phyloP scores from a whole-genome alignment of 2,888 invertebrate genomes.

The Epirrita christyi region DNA sequence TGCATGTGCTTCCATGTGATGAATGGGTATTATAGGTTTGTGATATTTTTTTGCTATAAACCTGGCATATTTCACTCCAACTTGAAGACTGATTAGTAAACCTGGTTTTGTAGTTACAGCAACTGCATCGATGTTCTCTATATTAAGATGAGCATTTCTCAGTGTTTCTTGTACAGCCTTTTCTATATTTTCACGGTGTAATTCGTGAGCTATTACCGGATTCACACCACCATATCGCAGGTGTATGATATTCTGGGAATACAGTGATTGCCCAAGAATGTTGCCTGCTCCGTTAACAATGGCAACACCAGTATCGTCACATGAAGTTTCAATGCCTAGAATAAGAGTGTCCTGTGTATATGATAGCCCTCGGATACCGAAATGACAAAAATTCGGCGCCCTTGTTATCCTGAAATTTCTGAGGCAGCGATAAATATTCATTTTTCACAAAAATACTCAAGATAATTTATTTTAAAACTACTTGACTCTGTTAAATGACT shows the following conservation, averaged over 20 bases:
- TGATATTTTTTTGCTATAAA: constrained; percentile 86
- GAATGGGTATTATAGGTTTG: constrained; percentile 96
- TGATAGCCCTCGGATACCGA: constrained; percentile 1
- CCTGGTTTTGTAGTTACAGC: constrained; percentile 97
- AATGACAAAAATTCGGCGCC: background rate
- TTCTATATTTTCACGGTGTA: constrained; percentile 92
- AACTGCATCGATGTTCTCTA: constrained; percentile 92
- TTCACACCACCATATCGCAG: constrained; percentile 93
- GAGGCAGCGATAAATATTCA: constrained; percentile 1
- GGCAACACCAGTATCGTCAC: constrained; percentile 98
- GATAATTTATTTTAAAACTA: no score
- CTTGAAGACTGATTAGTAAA: constrained; percentile 89
- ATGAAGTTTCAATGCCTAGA: constrained; percentile 98
- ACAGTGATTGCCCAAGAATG: constrained; percentile 91
- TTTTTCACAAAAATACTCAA: no score
- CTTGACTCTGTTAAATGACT: no score
- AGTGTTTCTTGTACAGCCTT: constrained; percentile 88
- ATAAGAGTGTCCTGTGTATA: constrained; percentile 59
- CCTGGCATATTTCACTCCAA: constrained; percentile 94
- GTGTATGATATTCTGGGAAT: constrained; percentile 92
- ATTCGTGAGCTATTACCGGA: constrained; percentile 92
- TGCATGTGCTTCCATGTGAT: constrained; percentile 99
- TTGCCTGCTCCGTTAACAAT: constrained; percentile 89
- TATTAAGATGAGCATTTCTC: constrained; percentile 80
- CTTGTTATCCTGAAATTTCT: background rate